Conservation (phyloP, 2,797 vertebrate species). For the Arremon aurantiirostris region DNA sequence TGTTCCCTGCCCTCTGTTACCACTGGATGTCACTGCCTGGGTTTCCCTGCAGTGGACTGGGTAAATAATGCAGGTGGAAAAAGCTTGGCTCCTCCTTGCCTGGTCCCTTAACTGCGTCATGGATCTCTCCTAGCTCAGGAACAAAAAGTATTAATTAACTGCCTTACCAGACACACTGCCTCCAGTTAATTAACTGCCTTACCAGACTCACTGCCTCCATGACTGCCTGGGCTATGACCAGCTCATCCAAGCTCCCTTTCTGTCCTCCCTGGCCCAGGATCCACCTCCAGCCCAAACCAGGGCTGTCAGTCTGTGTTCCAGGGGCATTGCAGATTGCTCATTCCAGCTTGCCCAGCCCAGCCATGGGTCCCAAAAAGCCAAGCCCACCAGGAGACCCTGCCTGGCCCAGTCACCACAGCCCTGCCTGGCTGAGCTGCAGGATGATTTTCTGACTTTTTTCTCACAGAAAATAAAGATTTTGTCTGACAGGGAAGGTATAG, state of each 20-base stretch:
- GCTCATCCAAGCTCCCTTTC: not conserved
- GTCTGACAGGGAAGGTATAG: too few species aligned
- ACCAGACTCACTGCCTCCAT: not conserved
- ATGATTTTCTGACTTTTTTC: not conserved
- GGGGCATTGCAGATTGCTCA: not conserved
- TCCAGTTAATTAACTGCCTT: not conserved
- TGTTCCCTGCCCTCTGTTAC: not conserved
- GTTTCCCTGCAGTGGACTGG: not conserved
- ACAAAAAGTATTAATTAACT: not conserved
- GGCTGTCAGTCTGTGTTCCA: not conserved
- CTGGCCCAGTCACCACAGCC: accelerated
- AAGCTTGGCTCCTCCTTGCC: not conserved
- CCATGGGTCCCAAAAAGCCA: not conserved
- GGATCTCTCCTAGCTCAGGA: not conserved
- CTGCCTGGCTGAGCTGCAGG: not conserved
- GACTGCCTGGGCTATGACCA: not conserved
- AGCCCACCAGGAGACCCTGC: not conserved
- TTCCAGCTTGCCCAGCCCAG: not conserved
- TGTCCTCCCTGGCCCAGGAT: not conserved
- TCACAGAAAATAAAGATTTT: too few species aligned
- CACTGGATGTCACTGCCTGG: not conserved
- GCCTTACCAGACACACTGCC: not conserved
- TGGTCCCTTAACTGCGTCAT: not conserved
- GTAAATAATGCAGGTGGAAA: not conserved
- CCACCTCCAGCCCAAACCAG: not conserved